These are phyloP conservation scores for Theretra japonica DNA, from an alignment of 2,888 invertebrate species.

Conservation along the genomic window DNA sequence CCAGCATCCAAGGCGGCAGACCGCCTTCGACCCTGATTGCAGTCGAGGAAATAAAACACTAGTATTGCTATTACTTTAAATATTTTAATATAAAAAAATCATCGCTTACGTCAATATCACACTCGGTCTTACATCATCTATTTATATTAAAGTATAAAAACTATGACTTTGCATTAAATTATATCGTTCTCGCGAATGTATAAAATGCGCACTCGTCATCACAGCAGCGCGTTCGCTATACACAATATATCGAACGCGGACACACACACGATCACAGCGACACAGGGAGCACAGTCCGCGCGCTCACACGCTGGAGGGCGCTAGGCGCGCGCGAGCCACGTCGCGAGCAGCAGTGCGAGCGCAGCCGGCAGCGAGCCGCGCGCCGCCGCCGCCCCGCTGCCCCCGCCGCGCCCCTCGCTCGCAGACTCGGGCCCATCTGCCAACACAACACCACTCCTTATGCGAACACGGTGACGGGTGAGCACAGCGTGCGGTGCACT, in stretches of 20 bases:
- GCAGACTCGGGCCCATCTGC: background rate
- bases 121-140: conserved; percentile 84
- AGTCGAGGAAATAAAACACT: conserved; percentile 41
- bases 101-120: conserved; percentile 83
- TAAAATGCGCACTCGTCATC: conserved; percentile 77
- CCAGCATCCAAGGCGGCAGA: too few relatives aligned
- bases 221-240: conserved; percentile 76
- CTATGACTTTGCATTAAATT: conserved; percentile 84
- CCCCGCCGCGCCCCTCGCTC: conserved; percentile 50
- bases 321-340: conserved; percentile 47
- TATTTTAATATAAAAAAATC: conserved; percentile 82
- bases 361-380: conserved; percentile 37
- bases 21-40: too few relatives aligned
- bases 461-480: conserved; percentile 2
- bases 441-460: background rate
- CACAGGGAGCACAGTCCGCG: conserved; percentile 64
- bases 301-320: conserved; percentile 36
- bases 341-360: conserved; percentile 36
- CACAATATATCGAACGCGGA: conserved; percentile 74
- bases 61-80: conserved; percentile 59
- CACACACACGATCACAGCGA: conserved; percentile 73
- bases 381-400: conserved; percentile 37
- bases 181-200: conserved; percentile 78
- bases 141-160: conserved; percentile 84
- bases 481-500: conserved; percentile 29